Conservation (phyloP, 2,113 vertebrate species). For the Eleginops maclovinus region DNA sequence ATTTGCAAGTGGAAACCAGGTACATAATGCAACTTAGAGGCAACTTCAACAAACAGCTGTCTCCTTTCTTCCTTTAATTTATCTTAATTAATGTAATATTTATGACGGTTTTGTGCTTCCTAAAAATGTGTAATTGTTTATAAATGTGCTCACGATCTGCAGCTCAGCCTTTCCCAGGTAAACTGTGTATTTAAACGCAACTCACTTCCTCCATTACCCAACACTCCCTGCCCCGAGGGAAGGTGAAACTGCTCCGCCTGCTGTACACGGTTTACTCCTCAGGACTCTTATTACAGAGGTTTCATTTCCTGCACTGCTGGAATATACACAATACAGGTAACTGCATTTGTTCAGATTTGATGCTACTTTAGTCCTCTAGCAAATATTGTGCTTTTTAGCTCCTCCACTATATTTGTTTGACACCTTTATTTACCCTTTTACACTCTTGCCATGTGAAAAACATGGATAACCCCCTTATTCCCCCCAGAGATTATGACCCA, state of each 20-base stretch:
- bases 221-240: not conserved
- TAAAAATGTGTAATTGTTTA: not conserved
- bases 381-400: no score
- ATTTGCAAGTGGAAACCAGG: not conserved
- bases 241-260: not conserved
- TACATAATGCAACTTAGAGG: not conserved
- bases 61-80: not conserved
- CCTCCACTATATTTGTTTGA: no score
- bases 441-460: no score
- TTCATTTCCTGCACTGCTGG: not conserved
- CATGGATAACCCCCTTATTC: no score
- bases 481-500: no score
- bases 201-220: no score
- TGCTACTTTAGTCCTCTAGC: no score
- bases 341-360: no score
- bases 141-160: not conserved
- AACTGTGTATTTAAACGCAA: not conserved
- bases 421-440: no score
- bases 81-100: not conserved
- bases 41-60: not conserved
- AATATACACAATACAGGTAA: not conserved
- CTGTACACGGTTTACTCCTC: not conserved
- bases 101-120: no score
- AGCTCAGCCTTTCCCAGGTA: not conserved
- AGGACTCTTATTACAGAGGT: not conserved